Evolutionary conservation across 2,888 invertebrate genomes (phyloP).

Genomic region (Ormyrus pomaceus): DNA sequence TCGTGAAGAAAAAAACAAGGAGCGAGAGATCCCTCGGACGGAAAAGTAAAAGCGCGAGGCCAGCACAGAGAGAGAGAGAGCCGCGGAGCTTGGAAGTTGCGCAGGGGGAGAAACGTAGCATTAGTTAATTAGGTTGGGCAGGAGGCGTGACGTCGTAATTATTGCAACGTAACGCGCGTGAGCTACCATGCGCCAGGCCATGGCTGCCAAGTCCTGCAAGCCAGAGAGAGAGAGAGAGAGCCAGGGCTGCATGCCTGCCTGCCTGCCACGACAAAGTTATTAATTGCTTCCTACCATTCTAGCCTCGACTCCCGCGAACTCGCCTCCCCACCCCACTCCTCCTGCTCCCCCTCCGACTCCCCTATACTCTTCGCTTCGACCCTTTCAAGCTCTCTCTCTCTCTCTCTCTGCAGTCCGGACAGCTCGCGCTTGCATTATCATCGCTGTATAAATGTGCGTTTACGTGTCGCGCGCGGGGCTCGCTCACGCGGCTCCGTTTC

Average conservation of each 20-base stretch:
- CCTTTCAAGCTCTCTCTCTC: not conserved
- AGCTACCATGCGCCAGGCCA: conserved; percentile 53
- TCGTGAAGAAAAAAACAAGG: not conserved
- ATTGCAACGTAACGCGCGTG: conserved; percentile 68
- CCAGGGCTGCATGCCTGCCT: conserved; percentile 39
- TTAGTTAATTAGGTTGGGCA: conserved; percentile 73
- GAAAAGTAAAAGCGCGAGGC: conserved; percentile 18
- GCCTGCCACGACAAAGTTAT: conserved; percentile 72
- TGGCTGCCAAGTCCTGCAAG: conserved; percentile 58
- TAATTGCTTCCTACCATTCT: conserved; percentile 74
- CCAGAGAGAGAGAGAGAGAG: conserved; percentile 20
- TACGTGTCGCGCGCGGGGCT: no score
- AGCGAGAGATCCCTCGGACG: not conserved
- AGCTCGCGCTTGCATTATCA: not conserved
- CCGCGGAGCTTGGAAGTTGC: no score
- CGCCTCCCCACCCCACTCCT: conserved; percentile 44
- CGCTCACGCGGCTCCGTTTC: no score
- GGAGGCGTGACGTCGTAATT: conserved; percentile 74
- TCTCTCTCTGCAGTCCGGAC: not conserved
- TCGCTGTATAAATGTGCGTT: no score
- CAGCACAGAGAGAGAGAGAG: conserved; percentile 1
- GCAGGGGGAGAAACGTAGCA: conserved; percentile 57
- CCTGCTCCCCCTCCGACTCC: conserved; percentile 45
- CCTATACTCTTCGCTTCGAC: not conserved
- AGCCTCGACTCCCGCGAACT: conserved; percentile 64